Evolutionary conservation across 1,140 invertebrate species (phyloP), one percentile per base, ranked within the genome.

Genomic region (Aphaenogaster rudis): DNA sequence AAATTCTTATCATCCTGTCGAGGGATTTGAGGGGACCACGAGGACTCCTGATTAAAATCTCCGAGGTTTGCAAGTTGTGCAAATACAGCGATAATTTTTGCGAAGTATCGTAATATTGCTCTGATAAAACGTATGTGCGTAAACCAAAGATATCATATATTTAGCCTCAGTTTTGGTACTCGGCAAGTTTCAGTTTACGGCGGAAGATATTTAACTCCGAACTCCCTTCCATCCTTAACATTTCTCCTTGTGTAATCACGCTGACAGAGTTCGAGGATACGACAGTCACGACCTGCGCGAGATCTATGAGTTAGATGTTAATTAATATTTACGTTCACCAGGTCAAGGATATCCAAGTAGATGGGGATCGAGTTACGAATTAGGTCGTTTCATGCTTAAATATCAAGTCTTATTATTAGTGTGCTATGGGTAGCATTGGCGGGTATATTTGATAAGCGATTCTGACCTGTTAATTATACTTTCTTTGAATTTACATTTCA

Each of bases 181-280:
- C 2, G n/a, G 3, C 15, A 72, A 57, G 52, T 72, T 81, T 81
- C 57, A 36, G 50, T 9, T 57, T 8, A 59, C 2, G 8, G 28
- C 15, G 21, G 28, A 82, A 76, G 15, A 8, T 84, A 74, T 82
- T 82, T 61, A 81, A 81, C n/a, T 45, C 5, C 63, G 42, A 8
- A 72, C 5, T 8, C 11, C 7, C 6, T 61, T 39, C 13, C 8
- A 6, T 13, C 39, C 21, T 5, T 36, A 28, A 39, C 17, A 61
- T 82, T 61, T 74, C 28, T 48, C 39, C 54, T 33, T 52, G 39
- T 71, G 11, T 72, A 59, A 71, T 81, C 39, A 81, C 45, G 28
- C 3, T 36, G 13, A 48, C 54, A 17, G 28, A 61, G 2, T 74
- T 84, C n/a, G 33, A 48, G 33, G 21, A 57, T 39, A 52, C 28